Base-by-base conservation (phyloP, 2,113 vertebrate species). In the Bambusicola thoracicus region DNA sequence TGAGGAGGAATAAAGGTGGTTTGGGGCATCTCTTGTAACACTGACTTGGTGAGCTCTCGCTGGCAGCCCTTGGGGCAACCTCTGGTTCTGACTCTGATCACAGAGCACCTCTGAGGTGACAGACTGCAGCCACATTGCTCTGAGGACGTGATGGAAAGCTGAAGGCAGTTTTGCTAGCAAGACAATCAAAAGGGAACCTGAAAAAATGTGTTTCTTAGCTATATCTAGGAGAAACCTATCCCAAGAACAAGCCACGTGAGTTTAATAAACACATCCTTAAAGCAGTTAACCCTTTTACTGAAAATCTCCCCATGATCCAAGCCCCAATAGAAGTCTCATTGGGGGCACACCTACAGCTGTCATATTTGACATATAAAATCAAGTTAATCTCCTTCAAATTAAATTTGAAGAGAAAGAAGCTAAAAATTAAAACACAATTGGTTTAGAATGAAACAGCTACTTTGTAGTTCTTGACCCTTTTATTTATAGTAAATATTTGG, bases 401-500 rank as follows among this genome's bases (percentile, higher is more conserved):
- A 94, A 79, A 96, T 93, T 83, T 82, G 87, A 93, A 85, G 70
- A 92, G 90, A 96, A 96, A 70, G 80, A 92, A 58, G 85, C 70
- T 66, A 84, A 93, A 85, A 91, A 81, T 78, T 18, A 85, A 95
- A 56, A 68, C 41, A 95, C 86, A 93, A 96, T 95, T 94, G 94
- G 55, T 96, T 95, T 90, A 92, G 83, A 97, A 93, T 86, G 92
- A 97, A 96, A 94, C 68, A 69, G 92, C 88, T 93, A 81, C 96
- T 96, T 96, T 86, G 84, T 92, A 96, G 90, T 93, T 97, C 95
- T 91, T 43, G 66, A 97, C 92, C 92, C 90, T 96, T 97, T 94
- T 96, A 96, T 97, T 97, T 97, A 93, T 96, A 96, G 92, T 96
- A 94, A 97, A 94, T 97, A 97, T 96, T 95, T 94, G 84, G 85